These are phyloP conservation scores for Latrodectus geometricus DNA, from an alignment of 1,140 invertebrate genomes.

Conservation along the genomic window DNA sequence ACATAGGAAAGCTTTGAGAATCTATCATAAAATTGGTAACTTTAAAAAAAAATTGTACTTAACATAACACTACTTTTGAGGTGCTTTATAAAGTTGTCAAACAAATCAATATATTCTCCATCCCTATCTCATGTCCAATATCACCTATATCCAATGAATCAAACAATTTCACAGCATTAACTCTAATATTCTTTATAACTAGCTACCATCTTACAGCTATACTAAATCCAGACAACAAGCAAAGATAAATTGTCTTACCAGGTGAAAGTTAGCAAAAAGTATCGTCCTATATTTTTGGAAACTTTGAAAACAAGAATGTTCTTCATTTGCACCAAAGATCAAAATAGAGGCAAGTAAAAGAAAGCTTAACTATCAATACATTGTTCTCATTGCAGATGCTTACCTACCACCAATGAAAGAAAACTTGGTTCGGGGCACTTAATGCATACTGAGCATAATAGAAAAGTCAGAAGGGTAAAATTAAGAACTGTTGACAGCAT, in stretches of 20 bases:
- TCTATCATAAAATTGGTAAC: slow-evolving; percentile 62
- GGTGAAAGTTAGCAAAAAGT: slow-evolving; percentile 26
- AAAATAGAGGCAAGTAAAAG: neutral
- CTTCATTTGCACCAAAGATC: slow-evolving; percentile 22
- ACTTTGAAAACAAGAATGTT: slow-evolving; percentile 43
- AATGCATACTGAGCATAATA: neutral
- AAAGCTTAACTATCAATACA: slow-evolving; percentile 28
- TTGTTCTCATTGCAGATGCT: slow-evolving; percentile 30
- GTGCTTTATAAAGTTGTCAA: slow-evolving; percentile 64
- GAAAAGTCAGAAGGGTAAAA: neutral
- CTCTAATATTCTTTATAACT: slow-evolving; percentile 64
- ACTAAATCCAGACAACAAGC: neutral
- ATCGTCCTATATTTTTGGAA: slow-evolving; percentile 44
- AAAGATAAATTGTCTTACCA: neutral
- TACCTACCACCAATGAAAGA: neutral
- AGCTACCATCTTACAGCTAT: neutral
- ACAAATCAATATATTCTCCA: too few species aligned
- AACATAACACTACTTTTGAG: slow-evolving; percentile 57
- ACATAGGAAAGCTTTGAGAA: slow-evolving; percentile 66
- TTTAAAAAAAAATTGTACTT: slow-evolving; percentile 58
- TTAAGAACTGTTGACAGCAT: neutral
- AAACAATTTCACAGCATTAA: slow-evolving; percentile 65
- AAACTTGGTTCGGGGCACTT: neutral
- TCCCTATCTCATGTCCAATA: slow-evolving; percentile 66
- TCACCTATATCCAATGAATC: slow-evolving; percentile 65